phyloP scores from a whole-genome alignment of 2,888 invertebrate genomes.

The Morpho deidamia region DNA sequence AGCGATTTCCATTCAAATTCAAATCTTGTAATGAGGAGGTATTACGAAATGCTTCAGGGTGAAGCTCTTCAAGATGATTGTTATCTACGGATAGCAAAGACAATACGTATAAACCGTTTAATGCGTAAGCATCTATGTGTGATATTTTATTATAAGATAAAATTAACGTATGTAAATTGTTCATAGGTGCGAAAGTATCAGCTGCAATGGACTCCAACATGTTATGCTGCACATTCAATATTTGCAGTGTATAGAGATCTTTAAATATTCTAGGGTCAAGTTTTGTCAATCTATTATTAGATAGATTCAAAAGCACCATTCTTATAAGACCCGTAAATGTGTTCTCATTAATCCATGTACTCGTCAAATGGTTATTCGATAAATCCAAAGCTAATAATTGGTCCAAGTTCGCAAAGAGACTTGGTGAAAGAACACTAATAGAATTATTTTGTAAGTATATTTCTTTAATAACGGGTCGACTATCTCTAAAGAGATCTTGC shows the following conservation, averaged over 20 bases:
- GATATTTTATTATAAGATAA: constrained; percentile 91
- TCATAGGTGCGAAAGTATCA: constrained; percentile 93
- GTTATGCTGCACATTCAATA: constrained; percentile 91
- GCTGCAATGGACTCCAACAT: constrained; percentile 89
- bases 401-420: constrained; percentile 90
- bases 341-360: constrained; percentile 90
- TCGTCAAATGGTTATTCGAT: constrained; percentile 91
- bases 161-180: constrained; percentile 92
- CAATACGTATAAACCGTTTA: constrained; percentile 92
- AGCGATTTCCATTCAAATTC: constrained; percentile 91
- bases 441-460: constrained; percentile 95
- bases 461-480: constrained; percentile 88
- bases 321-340: constrained; percentile 93
- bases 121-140: constrained; percentile 89
- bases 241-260: constrained; percentile 91
- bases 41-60: constrained; percentile 93
- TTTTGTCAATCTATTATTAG: constrained; percentile 89
- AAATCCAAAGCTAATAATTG: constrained; percentile 90
- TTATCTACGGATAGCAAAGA: constrained; percentile 91
- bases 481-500: constrained; percentile 89
- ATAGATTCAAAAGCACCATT: constrained; percentile 90
- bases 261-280: constrained; percentile 90
- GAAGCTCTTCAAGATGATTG: constrained; percentile 89
- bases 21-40: constrained; percentile 94
- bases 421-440: constrained; percentile 90